Base-by-base conservation (phyloP, 2,797 vertebrate species). In the Gymnodraco acuticeps region DNA sequence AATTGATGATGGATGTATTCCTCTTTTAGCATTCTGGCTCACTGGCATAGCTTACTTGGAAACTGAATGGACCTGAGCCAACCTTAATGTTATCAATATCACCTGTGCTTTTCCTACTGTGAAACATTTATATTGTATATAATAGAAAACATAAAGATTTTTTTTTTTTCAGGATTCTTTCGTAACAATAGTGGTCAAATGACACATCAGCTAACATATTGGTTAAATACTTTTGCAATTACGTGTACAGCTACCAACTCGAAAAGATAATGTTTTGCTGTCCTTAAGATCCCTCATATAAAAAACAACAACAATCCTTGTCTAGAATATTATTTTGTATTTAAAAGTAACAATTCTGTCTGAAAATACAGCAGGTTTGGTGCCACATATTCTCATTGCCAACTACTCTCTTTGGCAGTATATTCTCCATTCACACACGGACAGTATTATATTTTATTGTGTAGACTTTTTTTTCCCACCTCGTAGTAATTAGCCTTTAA, bases 401-500 rank as follows among this genome's bases (percentile, higher is more conserved):
- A 42, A 16, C 1, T 31, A 23, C 1, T 46, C 10, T 38, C 19
- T 15, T 19, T 31, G 43, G 41, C 20, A 14, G 46, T 54, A n/a
- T 58, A 27, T 20, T 4, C 41, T 43, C 11, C 14, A 72, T 7
- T 52, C 15, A 20, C 23, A 45, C 42, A 31, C 19, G 3, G 33
- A 8, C 50, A 10, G 7, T 46, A 48, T 66, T 13, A 50, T 5
- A 43, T 38, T 55, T 10, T 43, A 19, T 54, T 58, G 6, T 51
- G 65, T 70, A 48, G 17, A 62, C 52, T 53, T 59, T 23, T 31
- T 53, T 59, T 23, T 23, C 15, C 38, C 45, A 23, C 10, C 43
- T 67, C 41, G 4, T 19, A 43, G 59, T 67, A 87, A 84, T 81
- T 82, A 76, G 56, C 33, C 64, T 64, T 64, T 47, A 50, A 59